Evolutionary conservation across 2,797 vertebrate genomes (phyloP), one percentile per base, ranked within the genome.

Genomic region (Tragelaphus eurycerus): DNA sequence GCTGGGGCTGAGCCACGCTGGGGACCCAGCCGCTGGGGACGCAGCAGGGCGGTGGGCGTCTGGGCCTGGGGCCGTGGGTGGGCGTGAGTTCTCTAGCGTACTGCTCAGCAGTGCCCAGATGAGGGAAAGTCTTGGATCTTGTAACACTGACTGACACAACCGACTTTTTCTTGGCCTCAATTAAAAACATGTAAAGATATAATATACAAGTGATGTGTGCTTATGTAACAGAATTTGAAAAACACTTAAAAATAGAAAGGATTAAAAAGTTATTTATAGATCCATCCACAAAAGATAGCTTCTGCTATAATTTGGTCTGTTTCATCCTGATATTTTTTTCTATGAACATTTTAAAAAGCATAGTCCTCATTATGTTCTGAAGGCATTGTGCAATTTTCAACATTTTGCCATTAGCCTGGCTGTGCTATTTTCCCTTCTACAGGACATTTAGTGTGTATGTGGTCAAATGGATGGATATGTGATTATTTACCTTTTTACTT

Each of bases 1-100:
- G 43, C 46, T 14, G 0, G n/a, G 52, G n/a, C n/a, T 15, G 79
- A 34, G 31, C 31, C n/a, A 6, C 21, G 0, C 2, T 0, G 25
- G 62, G 60, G 64, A 6, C 74, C 25, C 4, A 3, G 74, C 25
- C 0, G 2, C n/a, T 21, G 64, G 23, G 85, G 25, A 3, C 16
- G 8, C 8, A 31, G 15, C 46, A 79, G 67, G 46, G 29, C 2
- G 0, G 15, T 17, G 16, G 59, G 60, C 21, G 11, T 48, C 21
- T 7, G 31, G 25, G 46, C 31, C 46, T 17, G 31, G 85, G 60
- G 21, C 12, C 1, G 1, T 16, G 0, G 43, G 14, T 17, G 17
- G 57, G 8, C 21, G 60, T 6, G 31, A 52, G 8, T 7, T 27
- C 48, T 27, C 60, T 21, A 25, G 13, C 1, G 4, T 2, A 17